A percentile compares a stretch with the other conserved stretches of the same genome.
Evolutionary conservation across 2,113 vertebrate genomes (phyloP).

Genomic region (Artemisiospiza belli): DNA sequence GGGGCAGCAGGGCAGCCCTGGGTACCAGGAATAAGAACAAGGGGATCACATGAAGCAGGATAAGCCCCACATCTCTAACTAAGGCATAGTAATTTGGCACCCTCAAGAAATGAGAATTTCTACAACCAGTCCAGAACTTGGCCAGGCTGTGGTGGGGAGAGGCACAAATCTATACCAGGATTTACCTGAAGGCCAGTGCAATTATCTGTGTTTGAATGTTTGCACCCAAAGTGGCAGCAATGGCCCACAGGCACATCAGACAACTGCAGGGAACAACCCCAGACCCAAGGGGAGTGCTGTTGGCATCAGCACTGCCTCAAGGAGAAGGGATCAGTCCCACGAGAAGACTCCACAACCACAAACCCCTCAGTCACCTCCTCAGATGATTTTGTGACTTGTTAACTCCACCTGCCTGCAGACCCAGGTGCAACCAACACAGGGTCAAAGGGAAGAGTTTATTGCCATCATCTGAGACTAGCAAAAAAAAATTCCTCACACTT

Average conservation of each 20-base stretch:
- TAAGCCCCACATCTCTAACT: background rate
- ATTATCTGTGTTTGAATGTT: background rate
- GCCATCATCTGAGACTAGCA: background rate
- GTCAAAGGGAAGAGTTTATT: background rate
- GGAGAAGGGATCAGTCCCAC: background rate
- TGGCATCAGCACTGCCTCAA: background rate
- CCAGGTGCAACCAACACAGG: background rate
- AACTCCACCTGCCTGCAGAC: background rate
- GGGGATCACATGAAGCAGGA: background rate
- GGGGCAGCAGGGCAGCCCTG: background rate
- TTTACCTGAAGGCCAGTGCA: background rate
- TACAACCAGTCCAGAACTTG: background rate
- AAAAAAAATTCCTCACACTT: background rate
- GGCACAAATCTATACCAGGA: background rate
- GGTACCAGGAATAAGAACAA: background rate
- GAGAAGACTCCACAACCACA: background rate
- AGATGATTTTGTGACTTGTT: background rate
- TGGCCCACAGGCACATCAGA: background rate
- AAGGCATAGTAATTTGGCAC: background rate
- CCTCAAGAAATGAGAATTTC: background rate
- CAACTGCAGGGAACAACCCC: background rate
- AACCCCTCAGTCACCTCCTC: background rate
- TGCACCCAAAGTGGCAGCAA: background rate
- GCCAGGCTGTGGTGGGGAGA: background rate
- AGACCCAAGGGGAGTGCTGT: background rate